These are phyloP conservation scores for Hephaestus fuliginosus DNA, from an alignment of 2,797 vertebrate species.

Conservation along the genomic window DNA sequence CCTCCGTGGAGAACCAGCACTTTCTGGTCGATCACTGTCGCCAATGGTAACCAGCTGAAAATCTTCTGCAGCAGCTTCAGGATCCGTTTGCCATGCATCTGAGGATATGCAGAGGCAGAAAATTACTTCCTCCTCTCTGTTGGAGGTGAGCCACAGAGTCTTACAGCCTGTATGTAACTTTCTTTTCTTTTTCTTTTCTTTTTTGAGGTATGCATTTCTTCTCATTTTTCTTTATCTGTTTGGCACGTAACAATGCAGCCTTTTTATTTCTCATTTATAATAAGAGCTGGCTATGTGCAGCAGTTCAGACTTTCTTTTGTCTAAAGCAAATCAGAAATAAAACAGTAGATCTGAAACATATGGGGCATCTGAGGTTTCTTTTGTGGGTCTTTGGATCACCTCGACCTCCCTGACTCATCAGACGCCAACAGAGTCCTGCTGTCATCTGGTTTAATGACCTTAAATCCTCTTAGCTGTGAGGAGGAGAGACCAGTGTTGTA, in stretches of 20 bases:
- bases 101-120: conserved; percentile 1
- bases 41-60: conserved; percentile 95
- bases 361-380: not conserved
- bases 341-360: not conserved
- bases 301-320: not conserved
- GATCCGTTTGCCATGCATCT: conserved; percentile 93
- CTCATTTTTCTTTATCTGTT: not conserved
- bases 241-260: too few species aligned
- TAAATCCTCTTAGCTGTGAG: conserved; percentile 68
- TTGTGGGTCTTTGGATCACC: not conserved
- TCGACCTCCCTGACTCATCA: conserved; percentile 21
- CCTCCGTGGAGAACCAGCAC: conserved; percentile 94
- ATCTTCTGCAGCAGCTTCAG: conserved; percentile 92
- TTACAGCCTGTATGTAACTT: not conserved
- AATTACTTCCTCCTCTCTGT: not conserved
- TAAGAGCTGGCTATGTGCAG: not conserved
- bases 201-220: not conserved
- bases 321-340: not conserved
- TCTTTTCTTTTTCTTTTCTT: not conserved
- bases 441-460: conserved; percentile 48
- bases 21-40: conserved; percentile 93
- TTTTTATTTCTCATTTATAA: not conserved
- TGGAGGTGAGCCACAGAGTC: not conserved
- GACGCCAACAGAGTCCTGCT: conserved; percentile 16
- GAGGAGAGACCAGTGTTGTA: conserved; percentile 35